A percentile compares a stretch with the other conserved stretches of the same genome.
phyloP scores from a whole-genome alignment of 2,797 vertebrate genomes.

The Oceanodroma leucorhoa region DNA sequence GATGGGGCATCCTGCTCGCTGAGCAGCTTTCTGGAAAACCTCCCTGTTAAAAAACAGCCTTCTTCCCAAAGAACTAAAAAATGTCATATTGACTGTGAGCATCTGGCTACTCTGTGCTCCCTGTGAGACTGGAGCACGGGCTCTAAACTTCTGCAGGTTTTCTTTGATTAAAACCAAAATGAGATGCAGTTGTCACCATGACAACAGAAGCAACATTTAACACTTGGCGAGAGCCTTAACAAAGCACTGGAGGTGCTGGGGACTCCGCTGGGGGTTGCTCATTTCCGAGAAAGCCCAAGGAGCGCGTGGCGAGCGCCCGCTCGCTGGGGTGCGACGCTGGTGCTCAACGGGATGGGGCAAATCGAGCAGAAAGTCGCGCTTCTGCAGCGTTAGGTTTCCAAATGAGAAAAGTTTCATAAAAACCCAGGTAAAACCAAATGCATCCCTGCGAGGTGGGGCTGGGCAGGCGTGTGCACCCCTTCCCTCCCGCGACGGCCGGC shows the following conservation, averaged over 20 bases:
- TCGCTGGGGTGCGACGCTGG: accelerated
- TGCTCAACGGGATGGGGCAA: neutral
- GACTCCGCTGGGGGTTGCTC: neutral
- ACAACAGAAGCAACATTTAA: constrained; percentile 2
- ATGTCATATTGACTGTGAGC: neutral
- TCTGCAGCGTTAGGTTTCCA: neutral
- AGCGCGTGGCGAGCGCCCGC: accelerated
- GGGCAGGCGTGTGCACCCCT: neutral
- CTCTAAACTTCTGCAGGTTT: neutral
- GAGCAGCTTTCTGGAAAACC: neutral
- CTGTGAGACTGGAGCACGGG: neutral
- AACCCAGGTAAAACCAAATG: neutral
- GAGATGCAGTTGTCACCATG: neutral
- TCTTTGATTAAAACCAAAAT: constrained; percentile 41
- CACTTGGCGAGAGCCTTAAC: constrained; percentile 9
- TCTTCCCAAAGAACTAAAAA: neutral
- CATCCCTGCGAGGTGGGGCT: neutral
- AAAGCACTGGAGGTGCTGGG: constrained; percentile 29
- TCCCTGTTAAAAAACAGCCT: neutral
- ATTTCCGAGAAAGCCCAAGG: neutral
- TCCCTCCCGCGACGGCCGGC: accelerated
- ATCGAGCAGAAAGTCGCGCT: neutral
- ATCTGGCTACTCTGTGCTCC: neutral
- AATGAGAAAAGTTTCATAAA: neutral
- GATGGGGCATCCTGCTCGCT: neutral